Evolutionary conservation across 2,888 invertebrate species (phyloP).

Genomic region (Aporophyla nigra): DNA sequence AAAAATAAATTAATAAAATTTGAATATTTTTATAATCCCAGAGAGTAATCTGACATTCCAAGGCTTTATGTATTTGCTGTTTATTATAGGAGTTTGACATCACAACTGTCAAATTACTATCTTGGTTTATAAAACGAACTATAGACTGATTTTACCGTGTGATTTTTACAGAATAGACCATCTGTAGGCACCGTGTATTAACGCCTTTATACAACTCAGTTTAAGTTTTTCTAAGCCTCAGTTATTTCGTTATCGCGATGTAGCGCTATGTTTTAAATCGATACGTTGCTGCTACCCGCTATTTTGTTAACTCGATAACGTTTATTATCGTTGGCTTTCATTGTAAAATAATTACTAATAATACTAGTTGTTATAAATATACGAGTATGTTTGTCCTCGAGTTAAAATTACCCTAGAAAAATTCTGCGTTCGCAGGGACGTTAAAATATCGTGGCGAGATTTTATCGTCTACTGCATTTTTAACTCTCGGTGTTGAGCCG

Average conservation of each 20-base stretch:
- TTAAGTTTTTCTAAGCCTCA: constrained; percentile 55
- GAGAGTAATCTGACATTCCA: too few species aligned
- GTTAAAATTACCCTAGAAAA: not conserved
- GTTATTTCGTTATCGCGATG: constrained; percentile 65
- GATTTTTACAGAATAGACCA: not conserved
- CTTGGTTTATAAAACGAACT: too few species aligned
- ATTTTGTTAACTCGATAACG: constrained; percentile 39
- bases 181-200: constrained; percentile 10
- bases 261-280: constrained; percentile 58
- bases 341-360: constrained; percentile 13
- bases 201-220: constrained; percentile 37
- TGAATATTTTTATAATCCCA: too few species aligned
- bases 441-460: too few species aligned
- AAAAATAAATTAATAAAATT: too few species aligned
- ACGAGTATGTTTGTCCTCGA: not conserved
- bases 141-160: not conserved
- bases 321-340: constrained; percentile 35
- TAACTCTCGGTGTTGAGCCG: too few species aligned
- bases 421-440: too few species aligned
- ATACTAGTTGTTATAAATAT: constrained; percentile 5
- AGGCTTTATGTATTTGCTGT: too few species aligned
- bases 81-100: too few species aligned
- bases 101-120: too few species aligned
- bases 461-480: too few species aligned
- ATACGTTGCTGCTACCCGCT: constrained; percentile 47